Evolutionary conservation across 1,140 invertebrate genomes (phyloP).

Genomic region (Brachionus rotundiformis): DNA sequence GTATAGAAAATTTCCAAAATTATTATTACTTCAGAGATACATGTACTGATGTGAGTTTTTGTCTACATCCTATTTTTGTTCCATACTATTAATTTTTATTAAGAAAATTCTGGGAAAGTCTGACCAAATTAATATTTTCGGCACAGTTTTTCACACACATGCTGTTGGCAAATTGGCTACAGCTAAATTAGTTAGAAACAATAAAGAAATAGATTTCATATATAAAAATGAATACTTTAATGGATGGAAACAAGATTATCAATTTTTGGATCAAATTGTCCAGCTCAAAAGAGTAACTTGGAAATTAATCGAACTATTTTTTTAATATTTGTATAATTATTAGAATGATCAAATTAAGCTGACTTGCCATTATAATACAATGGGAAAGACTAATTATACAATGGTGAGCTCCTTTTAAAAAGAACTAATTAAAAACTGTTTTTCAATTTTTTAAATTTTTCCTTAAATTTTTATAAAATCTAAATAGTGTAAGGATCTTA

Average conservation of each 20-base stretch:
- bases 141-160: neutral
- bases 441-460: neutral
- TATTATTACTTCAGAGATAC: neutral
- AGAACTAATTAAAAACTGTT: neutral
- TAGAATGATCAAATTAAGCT: constrained; percentile 1
- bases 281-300: neutral
- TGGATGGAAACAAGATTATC: neutral
- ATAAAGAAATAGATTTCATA: neutral
- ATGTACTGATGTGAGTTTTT: neutral
- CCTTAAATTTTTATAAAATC: no score
- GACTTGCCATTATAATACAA: constrained; percentile 2
- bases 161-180: neutral
- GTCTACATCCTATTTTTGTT: no score
- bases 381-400: neutral
- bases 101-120: neutral
- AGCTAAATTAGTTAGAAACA: neutral
- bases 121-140: neutral
- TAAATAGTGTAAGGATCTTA: no score
- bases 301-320: neutral
- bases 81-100: neutral
- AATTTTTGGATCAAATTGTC: neutral
- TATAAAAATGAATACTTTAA: neutral
- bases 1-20: neutral
- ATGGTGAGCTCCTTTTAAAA: neutral
- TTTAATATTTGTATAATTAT: neutral